Conservation (phyloP, 1,140 invertebrate genomes). For the Tyrophagus putrescentiae region DNA sequence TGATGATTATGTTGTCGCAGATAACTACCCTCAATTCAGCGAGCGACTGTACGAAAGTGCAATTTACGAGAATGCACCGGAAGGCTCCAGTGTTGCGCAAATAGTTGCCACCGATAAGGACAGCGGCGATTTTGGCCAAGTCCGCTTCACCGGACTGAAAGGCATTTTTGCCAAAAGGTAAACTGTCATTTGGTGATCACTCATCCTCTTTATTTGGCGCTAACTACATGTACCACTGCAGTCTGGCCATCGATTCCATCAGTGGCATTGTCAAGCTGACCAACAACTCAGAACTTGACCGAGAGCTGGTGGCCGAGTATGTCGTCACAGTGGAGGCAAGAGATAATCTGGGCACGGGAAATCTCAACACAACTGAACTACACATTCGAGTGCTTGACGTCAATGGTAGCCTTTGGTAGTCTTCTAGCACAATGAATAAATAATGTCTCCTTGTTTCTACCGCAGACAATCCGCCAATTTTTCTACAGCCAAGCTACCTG, state of each 20-base stretch:
- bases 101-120: conserved; percentile 52
- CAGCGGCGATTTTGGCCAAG: conserved; percentile 49
- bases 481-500: conserved; percentile 60
- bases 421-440: not conserved
- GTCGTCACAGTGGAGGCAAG: conserved; percentile 64
- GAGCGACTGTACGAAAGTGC: conserved; percentile 52
- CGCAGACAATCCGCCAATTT: conserved; percentile 61
- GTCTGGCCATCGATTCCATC: conserved; percentile 58
- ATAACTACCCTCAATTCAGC: conserved; percentile 67
- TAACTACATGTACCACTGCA: conserved; percentile 34
- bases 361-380: conserved; percentile 29
- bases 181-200: not conserved
- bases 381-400: conserved; percentile 27
- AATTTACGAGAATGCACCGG: conserved; percentile 58
- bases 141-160: conserved; percentile 57
- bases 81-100: conserved; percentile 52
- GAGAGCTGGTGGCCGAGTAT: conserved; percentile 52
- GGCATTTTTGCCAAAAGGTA: conserved; percentile 49
- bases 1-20: conserved; percentile 15
- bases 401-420: not conserved
- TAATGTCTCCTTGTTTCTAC: not conserved
- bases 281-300: conserved; percentile 50
- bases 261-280: conserved; percentile 67
- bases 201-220: conserved; percentile 2
- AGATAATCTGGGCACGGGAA: conserved; percentile 62